phyloP scores from a whole-genome alignment of 2,888 invertebrate genomes.

The Teleiodes luculella region DNA sequence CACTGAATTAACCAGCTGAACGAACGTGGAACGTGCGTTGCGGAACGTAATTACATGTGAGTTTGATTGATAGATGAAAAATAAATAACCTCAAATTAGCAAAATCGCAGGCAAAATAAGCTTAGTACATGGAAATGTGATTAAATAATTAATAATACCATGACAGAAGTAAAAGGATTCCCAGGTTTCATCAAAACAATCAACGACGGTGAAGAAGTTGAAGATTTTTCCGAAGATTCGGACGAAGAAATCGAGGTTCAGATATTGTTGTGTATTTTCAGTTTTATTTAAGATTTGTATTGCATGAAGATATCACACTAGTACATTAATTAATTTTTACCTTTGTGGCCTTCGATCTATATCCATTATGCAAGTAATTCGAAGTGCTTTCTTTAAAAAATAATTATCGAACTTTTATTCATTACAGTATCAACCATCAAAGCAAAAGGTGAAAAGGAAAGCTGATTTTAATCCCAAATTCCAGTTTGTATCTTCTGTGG shows the following conservation, averaged over 20 bases:
- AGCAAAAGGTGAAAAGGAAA: conserved; percentile 83
- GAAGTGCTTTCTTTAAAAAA: too few relatives aligned
- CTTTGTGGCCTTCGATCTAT: too few relatives aligned
- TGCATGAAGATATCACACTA: not conserved
- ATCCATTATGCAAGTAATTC: too few relatives aligned
- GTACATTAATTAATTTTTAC: too few relatives aligned
- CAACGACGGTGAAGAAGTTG: conserved; percentile 88
- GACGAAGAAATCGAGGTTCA: conserved; percentile 88
- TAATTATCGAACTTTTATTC: conserved; percentile 16
- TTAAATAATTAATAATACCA: conserved; percentile 17
- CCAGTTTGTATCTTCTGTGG: conserved; percentile 86
- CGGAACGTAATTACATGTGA: conserved; percentile 34
- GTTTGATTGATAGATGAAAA: too few relatives aligned
- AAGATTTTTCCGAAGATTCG: conserved; percentile 88
- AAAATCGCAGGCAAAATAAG: too few relatives aligned
- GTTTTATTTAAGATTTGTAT: not conserved
- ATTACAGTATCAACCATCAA: conserved; percentile 89
- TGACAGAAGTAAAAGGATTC: conserved; percentile 46
- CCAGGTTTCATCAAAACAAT: conserved; percentile 89
- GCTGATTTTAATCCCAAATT: conserved; percentile 90
- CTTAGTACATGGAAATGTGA: too few relatives aligned
- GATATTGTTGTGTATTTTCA: not conserved
- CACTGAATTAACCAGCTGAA: not conserved
- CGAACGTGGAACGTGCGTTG: not conserved
- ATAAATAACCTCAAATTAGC: conserved; percentile 43